These are phyloP conservation scores for Diadegma fenestrale DNA, from an alignment of 2,888 invertebrate species.

Conservation along the genomic window DNA sequence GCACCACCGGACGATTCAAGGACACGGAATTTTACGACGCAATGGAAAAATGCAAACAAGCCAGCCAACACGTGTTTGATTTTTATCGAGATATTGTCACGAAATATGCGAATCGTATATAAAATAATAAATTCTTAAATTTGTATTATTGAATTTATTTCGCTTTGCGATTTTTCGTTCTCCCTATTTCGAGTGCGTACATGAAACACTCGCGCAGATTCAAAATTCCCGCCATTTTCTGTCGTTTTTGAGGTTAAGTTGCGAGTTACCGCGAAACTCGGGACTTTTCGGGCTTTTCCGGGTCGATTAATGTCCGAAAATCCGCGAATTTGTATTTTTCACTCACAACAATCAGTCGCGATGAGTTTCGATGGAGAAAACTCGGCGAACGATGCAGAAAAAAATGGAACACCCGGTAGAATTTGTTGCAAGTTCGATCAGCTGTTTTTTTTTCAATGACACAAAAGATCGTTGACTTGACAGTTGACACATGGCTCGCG, in stretches of 20 bases:
- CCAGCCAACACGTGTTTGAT: slow-evolving; percentile 89
- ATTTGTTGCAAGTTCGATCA: neutral
- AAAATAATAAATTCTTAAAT: slow-evolving; percentile 60
- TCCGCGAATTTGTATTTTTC: neutral
- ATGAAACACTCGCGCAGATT: neutral
- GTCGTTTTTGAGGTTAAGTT: neutral
- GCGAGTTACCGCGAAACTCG: neutral
- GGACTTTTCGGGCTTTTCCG: neutral
- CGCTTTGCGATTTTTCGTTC: neutral
- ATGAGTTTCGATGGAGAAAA: neutral
- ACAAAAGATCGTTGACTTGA: slow-evolving; percentile 16
- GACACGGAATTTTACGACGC: slow-evolving; percentile 89
- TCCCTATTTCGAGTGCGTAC: neutral
- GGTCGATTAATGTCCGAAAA: neutral
- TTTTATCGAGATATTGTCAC: slow-evolving; percentile 90
- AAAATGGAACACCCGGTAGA: neutral
- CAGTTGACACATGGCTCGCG: slow-evolving; percentile 59
- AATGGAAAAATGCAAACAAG: slow-evolving; percentile 88
- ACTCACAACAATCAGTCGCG: neutral
- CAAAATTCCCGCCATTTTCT: neutral
- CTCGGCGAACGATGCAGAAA: neutral
- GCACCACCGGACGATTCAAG: slow-evolving; percentile 90
- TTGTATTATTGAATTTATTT: slow-evolving; percentile 21
- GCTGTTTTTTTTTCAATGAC: slow-evolving; percentile 40
- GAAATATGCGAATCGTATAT: slow-evolving; percentile 85